A percentile compares a stretch with the other conserved stretches of the same genome.
Conservation (phyloP, 1,140 invertebrate genomes). For the Nymphalis io region DNA sequence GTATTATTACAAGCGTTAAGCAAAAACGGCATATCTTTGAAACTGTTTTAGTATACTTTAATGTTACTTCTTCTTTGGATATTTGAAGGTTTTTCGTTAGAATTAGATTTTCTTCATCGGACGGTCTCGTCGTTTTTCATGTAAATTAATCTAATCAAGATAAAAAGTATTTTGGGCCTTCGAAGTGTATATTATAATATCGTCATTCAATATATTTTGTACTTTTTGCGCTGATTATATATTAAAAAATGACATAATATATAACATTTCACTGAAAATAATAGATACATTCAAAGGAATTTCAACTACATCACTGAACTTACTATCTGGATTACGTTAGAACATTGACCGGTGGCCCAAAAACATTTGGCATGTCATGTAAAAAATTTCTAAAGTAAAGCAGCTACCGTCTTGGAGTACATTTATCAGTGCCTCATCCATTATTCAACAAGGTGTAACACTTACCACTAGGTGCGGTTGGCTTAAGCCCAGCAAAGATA, state of each 20-base stretch:
- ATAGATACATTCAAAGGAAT: no score
- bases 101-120: conserved; percentile 4
- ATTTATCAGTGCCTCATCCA: conserved; percentile 43
- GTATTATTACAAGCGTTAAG: conserved; percentile 37
- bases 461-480: conserved; percentile 39
- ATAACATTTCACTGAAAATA: no score
- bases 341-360: conserved; percentile 19
- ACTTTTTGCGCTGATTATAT: not conserved
- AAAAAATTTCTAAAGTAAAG: conserved; percentile 21
- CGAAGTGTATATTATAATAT: not conserved
- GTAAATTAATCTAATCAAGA: conserved; percentile 13
- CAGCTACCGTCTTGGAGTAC: conserved; percentile 27
- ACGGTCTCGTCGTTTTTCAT: conserved; percentile 7
- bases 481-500: conserved; percentile 44
- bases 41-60: conserved; percentile 31
- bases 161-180: conserved; percentile 5
- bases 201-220: not conserved
- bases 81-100: conserved; percentile 7
- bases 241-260: not conserved
- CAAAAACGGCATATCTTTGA: conserved; percentile 28
- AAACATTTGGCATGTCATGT: conserved; percentile 9
- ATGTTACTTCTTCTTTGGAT: conserved; percentile 22
- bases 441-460: conserved; percentile 46
- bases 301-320: no score
- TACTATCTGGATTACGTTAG: not conserved